Base-by-base conservation (phyloP, 2,113 vertebrate species). In the Nyctereutes procyonoides region DNA sequence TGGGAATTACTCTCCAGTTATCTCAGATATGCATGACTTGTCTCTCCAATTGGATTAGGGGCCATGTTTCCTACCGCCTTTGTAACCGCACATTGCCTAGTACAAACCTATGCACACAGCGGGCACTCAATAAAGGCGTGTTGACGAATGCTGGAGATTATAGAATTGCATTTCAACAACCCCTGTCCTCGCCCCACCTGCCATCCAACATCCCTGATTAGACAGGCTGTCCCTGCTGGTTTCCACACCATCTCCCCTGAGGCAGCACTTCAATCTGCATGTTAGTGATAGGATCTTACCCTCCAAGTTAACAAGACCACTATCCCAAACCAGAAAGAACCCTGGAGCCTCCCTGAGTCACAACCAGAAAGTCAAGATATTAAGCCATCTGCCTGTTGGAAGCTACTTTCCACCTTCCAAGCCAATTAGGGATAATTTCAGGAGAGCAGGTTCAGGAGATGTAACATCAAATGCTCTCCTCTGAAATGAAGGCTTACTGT, bases 361-460 rank as follows among this genome's bases (percentile, higher is more conserved):
- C 93, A 79, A 43, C 82, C 82, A 83, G 85, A 63, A 96, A 93
- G 65, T 67, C 19, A 9, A 94, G 88, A 63, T 51, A 62, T 79
- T 88, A 93, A 97, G 74, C 95, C 97, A 94, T 84, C 95, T 89
- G 96, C 90, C 91, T 76, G 80, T 30, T 30, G 81, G 93, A 96
- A 97, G 95, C 88, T 77, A 80, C 92, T 96, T 95, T 93, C 97
- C 93, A 80, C 92, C 95, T 95, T 93, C 97, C 93, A 87, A 95
- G 96, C 95, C 97, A 96, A 96, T 97, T 96, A 97, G 97, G 83
- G 87, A 53, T 89, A 69, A 95, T 96, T 93, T 93, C 32, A 56
- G 92, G 73, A 62, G 7, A 43, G 71, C 20, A 51, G 48, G 95
- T 93, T 91, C 85, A 9, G 32, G 82, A 84, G 96, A 79, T 3